Conservation (phyloP, 1,140 invertebrate species). For the Leptinotarsa texana region DNA sequence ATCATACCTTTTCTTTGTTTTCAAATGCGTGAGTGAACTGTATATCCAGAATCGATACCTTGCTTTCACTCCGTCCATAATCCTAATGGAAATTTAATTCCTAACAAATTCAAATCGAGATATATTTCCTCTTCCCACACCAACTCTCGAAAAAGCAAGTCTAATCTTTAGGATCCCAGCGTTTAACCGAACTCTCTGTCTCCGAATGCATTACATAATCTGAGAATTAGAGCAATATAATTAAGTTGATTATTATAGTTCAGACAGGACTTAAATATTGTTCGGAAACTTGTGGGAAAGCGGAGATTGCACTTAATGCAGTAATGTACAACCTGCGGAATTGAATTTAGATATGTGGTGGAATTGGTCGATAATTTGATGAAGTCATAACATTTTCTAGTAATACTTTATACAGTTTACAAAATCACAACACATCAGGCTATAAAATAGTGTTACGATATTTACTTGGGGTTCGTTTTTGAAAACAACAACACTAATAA, state of each 20-base stretch:
- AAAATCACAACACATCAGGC: too few species aligned
- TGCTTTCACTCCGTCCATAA: background rate
- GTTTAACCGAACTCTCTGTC: slow-evolving; percentile 7
- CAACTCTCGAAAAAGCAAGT: background rate
- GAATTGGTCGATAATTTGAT: too few species aligned
- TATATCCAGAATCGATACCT: background rate
- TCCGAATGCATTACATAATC: slow-evolving; percentile 5
- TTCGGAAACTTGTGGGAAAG: background rate
- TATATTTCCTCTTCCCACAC: background rate
- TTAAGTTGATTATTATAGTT: slow-evolving; percentile 5
- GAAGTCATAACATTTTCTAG: too few species aligned
- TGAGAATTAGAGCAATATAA: slow-evolving; percentile 3
- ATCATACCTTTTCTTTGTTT: background rate
- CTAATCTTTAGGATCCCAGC: background rate
- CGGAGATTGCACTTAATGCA: background rate
- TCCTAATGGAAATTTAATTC: slow-evolving; percentile 6
- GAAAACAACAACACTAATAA: too few species aligned
- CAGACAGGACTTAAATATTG: slow-evolving; percentile 2
- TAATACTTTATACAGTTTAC: too few species aligned
- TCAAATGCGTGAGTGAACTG: background rate
- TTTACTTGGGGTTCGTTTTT: too few species aligned
- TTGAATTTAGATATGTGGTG: too few species aligned
- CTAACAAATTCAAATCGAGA: slow-evolving; percentile 1
- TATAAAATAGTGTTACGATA: too few species aligned
- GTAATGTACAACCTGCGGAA: too few species aligned